Evolutionary conservation across 2,888 invertebrate species (phyloP).

Genomic region (Cheilosia urbana): DNA sequence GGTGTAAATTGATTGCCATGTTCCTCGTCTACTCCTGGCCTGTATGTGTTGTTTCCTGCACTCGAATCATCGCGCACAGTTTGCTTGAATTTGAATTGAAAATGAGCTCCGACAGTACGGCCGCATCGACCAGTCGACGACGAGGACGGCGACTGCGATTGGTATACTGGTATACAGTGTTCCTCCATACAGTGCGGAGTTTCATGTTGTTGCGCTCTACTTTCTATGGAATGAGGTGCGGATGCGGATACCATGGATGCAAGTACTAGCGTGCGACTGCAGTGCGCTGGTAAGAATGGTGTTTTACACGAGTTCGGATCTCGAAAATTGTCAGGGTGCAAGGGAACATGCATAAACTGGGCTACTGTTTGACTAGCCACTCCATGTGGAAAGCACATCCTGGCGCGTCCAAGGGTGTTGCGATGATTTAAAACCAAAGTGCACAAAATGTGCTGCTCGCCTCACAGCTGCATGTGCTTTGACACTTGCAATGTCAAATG

Average conservation of each 20-base stretch:
- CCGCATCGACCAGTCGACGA: conserved; percentile 20
- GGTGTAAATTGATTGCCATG: conserved; percentile 76
- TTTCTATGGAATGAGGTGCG: conserved; percentile 68
- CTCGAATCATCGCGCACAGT: conserved; percentile 58
- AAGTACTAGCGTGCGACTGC: conserved; percentile 70
- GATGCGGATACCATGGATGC: conserved; percentile 55
- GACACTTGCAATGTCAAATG: conserved; percentile 1
- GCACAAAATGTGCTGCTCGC: conserved; percentile 60
- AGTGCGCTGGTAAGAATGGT: conserved; percentile 71
- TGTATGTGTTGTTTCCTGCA: conserved; percentile 67
- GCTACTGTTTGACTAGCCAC: conserved; percentile 75
- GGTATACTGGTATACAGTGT: conserved; percentile 12
- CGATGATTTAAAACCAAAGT: conserved; percentile 61
- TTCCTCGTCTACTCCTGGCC: conserved; percentile 63
- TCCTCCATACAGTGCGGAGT: conserved; percentile 4
- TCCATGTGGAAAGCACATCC: conserved; percentile 64
- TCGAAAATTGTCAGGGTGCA: conserved; percentile 74
- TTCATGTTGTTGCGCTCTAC: conserved; percentile 68
- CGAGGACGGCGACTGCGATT: background rate
- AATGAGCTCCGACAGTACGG: conserved; percentile 61
- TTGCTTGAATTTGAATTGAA: conserved; percentile 72
- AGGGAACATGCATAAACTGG: conserved; percentile 74
- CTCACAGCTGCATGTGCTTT: conserved; percentile 22
- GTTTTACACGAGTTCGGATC: conserved; percentile 75
- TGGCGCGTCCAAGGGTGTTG: conserved; percentile 60